phyloP scores from a whole-genome alignment of 2,888 invertebrate species.

The Metellina segmentata region DNA sequence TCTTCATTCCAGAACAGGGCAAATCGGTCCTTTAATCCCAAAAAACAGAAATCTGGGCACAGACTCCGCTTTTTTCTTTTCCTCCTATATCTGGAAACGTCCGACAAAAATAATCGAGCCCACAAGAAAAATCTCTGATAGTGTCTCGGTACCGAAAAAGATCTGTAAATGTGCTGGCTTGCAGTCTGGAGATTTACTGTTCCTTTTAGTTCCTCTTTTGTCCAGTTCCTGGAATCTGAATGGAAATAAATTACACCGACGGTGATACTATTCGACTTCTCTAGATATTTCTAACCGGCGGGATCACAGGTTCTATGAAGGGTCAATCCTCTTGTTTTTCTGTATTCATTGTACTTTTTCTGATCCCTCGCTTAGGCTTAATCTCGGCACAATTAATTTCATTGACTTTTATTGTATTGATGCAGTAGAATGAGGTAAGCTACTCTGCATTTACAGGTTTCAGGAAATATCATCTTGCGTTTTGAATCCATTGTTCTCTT shows the following conservation, averaged over 20 bases:
- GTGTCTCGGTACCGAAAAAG: neutral
- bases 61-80: neutral
- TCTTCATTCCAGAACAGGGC: neutral
- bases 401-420: no score
- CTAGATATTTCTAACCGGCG: neutral
- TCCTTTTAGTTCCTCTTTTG: neutral
- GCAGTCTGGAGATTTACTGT: conserved; percentile 4
- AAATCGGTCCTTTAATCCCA: neutral
- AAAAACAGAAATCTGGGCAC: neutral
- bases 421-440: no score
- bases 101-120: neutral
- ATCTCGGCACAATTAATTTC: no score
- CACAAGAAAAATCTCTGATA: neutral
- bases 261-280: neutral
- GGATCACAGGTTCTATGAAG: neutral
- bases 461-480: no score
- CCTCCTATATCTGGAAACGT: neutral
- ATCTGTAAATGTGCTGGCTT: neutral
- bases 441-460: no score
- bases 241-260: conserved; percentile 17
- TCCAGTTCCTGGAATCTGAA: neutral
- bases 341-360: no score
- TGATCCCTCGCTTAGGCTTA: no score
- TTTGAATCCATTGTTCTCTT: no score
- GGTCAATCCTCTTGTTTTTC: neutral